Conservation (phyloP, 1,140 invertebrate genomes). For the Lordiphosa clarofinis region DNA sequence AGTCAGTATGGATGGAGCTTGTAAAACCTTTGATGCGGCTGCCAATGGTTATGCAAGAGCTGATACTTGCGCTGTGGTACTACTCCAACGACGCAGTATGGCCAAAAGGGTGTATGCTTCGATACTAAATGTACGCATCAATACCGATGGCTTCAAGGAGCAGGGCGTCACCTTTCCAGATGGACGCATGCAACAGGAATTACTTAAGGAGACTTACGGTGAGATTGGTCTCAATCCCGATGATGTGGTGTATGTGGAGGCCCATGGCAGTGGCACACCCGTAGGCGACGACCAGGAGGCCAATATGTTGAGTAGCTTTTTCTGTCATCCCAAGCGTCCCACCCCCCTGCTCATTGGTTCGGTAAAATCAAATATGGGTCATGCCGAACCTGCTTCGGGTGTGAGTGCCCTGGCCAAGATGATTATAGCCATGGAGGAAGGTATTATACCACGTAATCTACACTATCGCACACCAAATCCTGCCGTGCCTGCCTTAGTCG, state of each 20-base stretch:
- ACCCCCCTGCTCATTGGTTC: slow-evolving; percentile 94
- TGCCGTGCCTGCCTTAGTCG: slow-evolving; percentile 91
- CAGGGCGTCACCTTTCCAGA: slow-evolving; percentile 95
- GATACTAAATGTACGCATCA: slow-evolving; percentile 91
- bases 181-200: slow-evolving; percentile 89
- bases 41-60: slow-evolving; percentile 96
- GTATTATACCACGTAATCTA: slow-evolving; percentile 93
- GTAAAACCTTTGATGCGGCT: slow-evolving; percentile 94
- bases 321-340: slow-evolving; percentile 89
- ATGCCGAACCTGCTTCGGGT: slow-evolving; percentile 96
- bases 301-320: slow-evolving; percentile 94
- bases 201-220: slow-evolving; percentile 91
- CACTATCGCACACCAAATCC: slow-evolving; percentile 93
- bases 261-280: slow-evolving; percentile 98
- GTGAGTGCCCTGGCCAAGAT: slow-evolving; percentile 94
- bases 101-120: slow-evolving; percentile 92
- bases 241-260: slow-evolving; percentile 93
- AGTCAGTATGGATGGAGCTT: slow-evolving; percentile 92
- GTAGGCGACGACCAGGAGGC: slow-evolving; percentile 98
- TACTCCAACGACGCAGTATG: slow-evolving; percentile 87
- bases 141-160: slow-evolving; percentile 94
- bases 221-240: slow-evolving; percentile 89
- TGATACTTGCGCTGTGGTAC: slow-evolving; percentile 91
- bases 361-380: slow-evolving; percentile 99
- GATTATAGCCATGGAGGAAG: slow-evolving; percentile 93